Conservation (phyloP, 2,113 vertebrate genomes). For the Festucalex cinctus region DNA sequence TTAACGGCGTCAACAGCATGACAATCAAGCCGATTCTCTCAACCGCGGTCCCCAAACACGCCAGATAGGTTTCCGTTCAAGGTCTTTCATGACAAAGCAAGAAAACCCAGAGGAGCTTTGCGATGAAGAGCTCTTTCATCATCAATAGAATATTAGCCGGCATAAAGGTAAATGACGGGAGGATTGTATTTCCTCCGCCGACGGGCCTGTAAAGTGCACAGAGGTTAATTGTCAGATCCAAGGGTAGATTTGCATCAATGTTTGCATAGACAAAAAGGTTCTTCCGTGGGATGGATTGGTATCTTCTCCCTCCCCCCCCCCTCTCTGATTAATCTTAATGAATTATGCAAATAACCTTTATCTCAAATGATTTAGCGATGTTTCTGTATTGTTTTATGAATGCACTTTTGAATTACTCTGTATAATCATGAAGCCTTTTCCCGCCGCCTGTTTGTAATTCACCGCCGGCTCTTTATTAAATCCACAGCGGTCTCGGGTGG, state of each 20-base stretch:
- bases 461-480: constrained; percentile 76
- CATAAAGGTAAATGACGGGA: constrained; percentile 66
- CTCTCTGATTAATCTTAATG: constrained; percentile 79
- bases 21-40: constrained; percentile 28
- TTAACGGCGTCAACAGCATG: constrained; percentile 9
- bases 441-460: constrained; percentile 69
- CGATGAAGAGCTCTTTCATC: constrained; percentile 65
- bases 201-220: constrained; percentile 58
- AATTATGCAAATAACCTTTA: constrained; percentile 79
- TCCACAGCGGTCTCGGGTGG: constrained; percentile 68
- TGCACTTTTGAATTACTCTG: constrained; percentile 75
- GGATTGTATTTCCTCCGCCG: constrained; percentile 64
- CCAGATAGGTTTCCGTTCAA: constrained; percentile 43
- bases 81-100: constrained; percentile 50
- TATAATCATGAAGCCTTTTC: constrained; percentile 69
- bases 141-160: constrained; percentile 71
- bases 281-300: constrained; percentile 58
- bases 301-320: constrained; percentile 56
- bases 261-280: constrained; percentile 68
- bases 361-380: constrained; percentile 78
- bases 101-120: constrained; percentile 49
- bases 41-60: constrained; percentile 36
- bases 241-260: constrained; percentile 75
- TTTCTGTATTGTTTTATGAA: constrained; percentile 81
- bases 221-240: constrained; percentile 77